Evolutionary conservation across 23 tunicate species (phyloP), one percentile per base, ranked within the genome.

Genomic region (Ciona savignyi): DNA sequence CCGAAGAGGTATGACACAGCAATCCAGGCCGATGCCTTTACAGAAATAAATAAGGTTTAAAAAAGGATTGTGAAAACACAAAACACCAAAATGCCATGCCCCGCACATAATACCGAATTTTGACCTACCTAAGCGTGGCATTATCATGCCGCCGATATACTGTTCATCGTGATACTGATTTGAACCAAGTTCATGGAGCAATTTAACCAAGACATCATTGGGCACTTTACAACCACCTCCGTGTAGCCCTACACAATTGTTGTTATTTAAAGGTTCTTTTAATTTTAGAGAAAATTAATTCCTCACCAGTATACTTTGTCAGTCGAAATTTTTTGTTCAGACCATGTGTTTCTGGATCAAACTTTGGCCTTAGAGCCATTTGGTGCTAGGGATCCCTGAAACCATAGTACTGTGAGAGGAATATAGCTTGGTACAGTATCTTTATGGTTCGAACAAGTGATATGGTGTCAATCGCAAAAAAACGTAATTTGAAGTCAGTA

Each of bases 1-100:
- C 63, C 96, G 78, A 21, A 95, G 72, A 26, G 97, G 97, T 51
- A 91, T 91, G 3, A 95, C 84, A 76, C 99, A 95, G 27, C 81
- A 65, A 62, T 95, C 99, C 70, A 95, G 68, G 26, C 99, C 99
- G 79, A 95, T 95, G 25, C 99, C 99, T 91, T 49, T 23, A n/a
- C n/a, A n/a, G n/a, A n/a, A n/a, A n/a, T n/a, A n/a, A n/a, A n/a
- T n/a, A n/a, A n/a, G n/a, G n/a, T n/a, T n/a, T n/a, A n/a, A n/a
- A n/a, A n/a, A n/a, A n/a, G n/a, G n/a, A n/a, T 23, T 2, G 3
- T 1, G 2, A 61, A 61, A 2, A 61, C 65, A 61, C 65, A 2
- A 61, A 3, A 2, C 65, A 2, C 2, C 1, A 61, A 2, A 66
- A 66, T 29, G 30, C 70, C 70, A 66, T 66, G 70, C 70, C 70